Evolutionary conservation across 2,888 invertebrate species (phyloP).

Genomic region (Diarsia mendica): DNA sequence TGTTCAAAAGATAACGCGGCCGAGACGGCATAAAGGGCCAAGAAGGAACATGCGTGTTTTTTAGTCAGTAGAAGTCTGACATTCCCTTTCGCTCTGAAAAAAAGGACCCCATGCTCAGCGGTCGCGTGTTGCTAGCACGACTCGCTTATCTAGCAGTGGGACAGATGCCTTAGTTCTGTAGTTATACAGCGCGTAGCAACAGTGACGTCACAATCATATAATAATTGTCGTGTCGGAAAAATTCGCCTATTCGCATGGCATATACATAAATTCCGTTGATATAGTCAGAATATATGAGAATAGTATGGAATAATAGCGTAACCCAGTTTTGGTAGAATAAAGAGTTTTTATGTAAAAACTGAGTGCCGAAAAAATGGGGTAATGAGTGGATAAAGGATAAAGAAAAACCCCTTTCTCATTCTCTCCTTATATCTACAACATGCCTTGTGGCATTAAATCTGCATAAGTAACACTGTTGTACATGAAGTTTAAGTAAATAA

Average conservation of each 20-base stretch:
- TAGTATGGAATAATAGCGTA: conserved; percentile 35
- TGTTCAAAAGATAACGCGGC: too few relatives aligned
- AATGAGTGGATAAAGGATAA: neutral
- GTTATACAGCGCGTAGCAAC: conserved; percentile 54
- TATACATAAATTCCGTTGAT: conserved; percentile 46
- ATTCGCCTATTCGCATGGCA: conserved; percentile 49
- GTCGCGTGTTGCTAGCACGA: neutral
- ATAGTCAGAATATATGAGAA: conserved; percentile 40
- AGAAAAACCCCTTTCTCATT: neutral
- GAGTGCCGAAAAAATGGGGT: neutral
- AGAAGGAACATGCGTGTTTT: too few relatives aligned
- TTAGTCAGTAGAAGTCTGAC: too few relatives aligned
- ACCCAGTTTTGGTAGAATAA: conserved; percentile 23
- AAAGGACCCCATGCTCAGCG: neutral
- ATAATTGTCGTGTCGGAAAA: conserved; percentile 51
- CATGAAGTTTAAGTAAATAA: too few relatives aligned
- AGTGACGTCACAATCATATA: conserved; percentile 50
- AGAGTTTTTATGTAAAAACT: conserved; percentile 2
- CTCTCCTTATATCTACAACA: neutral
- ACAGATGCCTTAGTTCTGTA: neutral
- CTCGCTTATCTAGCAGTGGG: neutral
- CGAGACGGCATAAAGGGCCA: too few relatives aligned
- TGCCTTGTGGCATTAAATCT: too few relatives aligned
- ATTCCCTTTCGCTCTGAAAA: too few relatives aligned
- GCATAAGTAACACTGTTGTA: too few relatives aligned